Base-by-base conservation (phyloP, 2,888 invertebrate genomes). In the Tipula helvola region DNA sequence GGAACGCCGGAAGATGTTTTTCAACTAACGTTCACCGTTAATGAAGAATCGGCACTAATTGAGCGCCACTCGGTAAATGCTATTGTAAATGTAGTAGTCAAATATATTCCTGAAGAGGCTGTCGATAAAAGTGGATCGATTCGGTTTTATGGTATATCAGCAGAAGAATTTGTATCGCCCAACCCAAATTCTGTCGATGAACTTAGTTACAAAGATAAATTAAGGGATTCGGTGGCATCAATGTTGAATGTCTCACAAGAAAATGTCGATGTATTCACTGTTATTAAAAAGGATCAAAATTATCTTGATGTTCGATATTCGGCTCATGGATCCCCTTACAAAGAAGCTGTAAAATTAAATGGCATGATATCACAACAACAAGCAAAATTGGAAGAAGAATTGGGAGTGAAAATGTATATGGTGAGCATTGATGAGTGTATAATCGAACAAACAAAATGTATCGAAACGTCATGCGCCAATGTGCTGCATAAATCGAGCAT, bases 221-320 rank as follows among this genome's bases (percentile, higher is more conserved):
- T 93, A 13, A 93, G 93, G 88, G 91, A 92, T 41, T 92, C 93
- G 86, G 90, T 97, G 86, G 93, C 97, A 0, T 92, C 93, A 88
- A 93, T 96, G 86, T 94, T 98, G 89, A 96, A 96, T 89, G 95
- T 96, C 0, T 95, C 96, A 0, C 90, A 94, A 87, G 94, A 95
- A 86, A 97, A 98, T 90, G 96, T 99, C 0, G 98, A 98, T 90
- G 95, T 99, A 0, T 98, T 99, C 90, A 98, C 98, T 0, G 96
- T 99, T 1, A 93, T 97, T 42, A 94, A 94, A 88, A 94, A 95
- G 89, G 94, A 93, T 88, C 92, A 92, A 87, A 89, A 90, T 12
- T 52, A 52, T 36, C 91, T 97, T 87, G 98, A 99, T 90, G 96
- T 99, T 0, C 93, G 98, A 88, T 99, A 96, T 90, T 96, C 98